Conservation (phyloP, 1,140 invertebrate species). For the Sitobion miscanthi region DNA sequence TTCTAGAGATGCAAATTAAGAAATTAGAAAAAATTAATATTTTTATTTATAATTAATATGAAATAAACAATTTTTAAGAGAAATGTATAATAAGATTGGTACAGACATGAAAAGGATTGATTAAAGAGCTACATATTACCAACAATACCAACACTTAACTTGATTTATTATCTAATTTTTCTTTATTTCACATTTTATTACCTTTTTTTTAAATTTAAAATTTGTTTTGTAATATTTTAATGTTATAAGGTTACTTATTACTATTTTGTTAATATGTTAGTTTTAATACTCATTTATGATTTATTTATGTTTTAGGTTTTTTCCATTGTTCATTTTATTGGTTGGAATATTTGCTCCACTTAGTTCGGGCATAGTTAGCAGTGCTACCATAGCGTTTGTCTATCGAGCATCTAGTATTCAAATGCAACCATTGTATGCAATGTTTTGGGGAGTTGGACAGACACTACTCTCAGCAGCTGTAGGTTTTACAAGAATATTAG, state of each 20-base stretch:
- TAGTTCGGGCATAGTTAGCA: constrained; percentile 86
- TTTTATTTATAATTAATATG: too few species aligned
- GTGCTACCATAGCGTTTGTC: constrained; percentile 92
- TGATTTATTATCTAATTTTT: neutral
- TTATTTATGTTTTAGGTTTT: constrained; percentile 69
- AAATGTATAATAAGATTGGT: neutral
- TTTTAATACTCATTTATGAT: neutral
- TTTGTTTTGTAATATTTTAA: neutral
- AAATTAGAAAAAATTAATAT: too few species aligned
- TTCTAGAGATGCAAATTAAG: too few species aligned
- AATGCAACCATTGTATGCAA: constrained; percentile 88
- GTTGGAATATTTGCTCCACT: constrained; percentile 87
- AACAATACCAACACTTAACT: neutral
- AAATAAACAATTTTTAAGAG: too few species aligned
- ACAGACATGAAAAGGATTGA: neutral
- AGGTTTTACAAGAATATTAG: constrained; percentile 90
- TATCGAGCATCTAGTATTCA: constrained; percentile 85
- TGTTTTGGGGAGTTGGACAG: constrained; percentile 92
- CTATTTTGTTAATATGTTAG: neutral
- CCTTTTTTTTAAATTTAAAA: too few species aligned
- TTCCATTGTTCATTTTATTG: constrained; percentile 83
- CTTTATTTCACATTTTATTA: neutral
- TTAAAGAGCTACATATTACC: neutral
- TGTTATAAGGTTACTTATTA: neutral
- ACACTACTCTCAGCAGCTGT: constrained; percentile 86